These are phyloP conservation scores for Apocheima hispidaria DNA, from an alignment of 2,888 invertebrate genomes.

Conservation along the genomic window DNA sequence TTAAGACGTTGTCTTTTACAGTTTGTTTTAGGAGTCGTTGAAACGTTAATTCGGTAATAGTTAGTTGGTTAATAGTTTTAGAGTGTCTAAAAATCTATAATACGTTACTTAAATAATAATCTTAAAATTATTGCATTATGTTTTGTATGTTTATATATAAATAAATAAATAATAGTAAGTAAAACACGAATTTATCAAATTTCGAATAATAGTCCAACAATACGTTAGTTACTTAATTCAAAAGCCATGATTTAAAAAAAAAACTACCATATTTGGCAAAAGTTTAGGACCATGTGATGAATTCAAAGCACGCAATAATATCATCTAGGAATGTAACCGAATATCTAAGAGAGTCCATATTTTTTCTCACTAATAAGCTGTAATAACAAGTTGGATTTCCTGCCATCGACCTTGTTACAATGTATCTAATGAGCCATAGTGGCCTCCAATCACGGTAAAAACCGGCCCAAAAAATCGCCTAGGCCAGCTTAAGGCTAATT, in stretches of 20 bases:
- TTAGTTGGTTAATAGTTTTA: no score
- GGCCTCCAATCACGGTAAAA: conserved; percentile 37
- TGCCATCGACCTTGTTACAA: conserved; percentile 32
- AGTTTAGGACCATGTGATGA: conserved; percentile 1
- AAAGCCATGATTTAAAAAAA: not conserved
- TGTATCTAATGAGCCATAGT: conserved; percentile 39
- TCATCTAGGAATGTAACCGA: not conserved
- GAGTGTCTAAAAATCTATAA: no score
- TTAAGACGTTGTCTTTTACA: no score
- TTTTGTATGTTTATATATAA: no score
- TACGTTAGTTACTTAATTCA: not conserved
- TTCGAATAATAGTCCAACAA: not conserved
- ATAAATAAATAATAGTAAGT: no score
- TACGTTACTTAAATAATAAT: no score
- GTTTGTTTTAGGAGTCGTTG: no score
- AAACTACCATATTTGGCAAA: not conserved
- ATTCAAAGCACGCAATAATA: not conserved
- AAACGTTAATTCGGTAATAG: no score
- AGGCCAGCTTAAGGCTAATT: conserved; percentile 45
- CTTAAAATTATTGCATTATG: no score
- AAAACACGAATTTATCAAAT: not conserved
- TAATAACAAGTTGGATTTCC: conserved; percentile 29
- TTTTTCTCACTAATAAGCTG: conserved; percentile 11
- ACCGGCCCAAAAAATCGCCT: conserved; percentile 33
- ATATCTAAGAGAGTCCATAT: not conserved